phyloP scores from a whole-genome alignment of 2,113 vertebrate genomes.

The Bufo bufo region DNA sequence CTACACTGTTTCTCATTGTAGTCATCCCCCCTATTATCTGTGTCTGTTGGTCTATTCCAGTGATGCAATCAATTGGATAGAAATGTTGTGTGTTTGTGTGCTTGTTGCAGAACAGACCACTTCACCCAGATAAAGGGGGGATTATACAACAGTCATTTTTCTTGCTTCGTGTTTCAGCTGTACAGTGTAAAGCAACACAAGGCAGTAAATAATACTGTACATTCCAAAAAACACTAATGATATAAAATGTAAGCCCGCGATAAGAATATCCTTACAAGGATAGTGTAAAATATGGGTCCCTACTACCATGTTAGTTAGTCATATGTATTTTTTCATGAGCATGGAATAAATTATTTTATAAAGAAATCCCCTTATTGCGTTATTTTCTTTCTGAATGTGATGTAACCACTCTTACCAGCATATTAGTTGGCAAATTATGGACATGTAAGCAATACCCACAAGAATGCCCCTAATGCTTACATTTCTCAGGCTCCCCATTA shows the following conservation, averaged over 20 bases:
- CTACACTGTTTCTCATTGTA: too few species aligned
- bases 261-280: too few species aligned
- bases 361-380: background rate
- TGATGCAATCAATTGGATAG: background rate
- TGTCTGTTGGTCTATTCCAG: background rate
- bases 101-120: background rate
- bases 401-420: too few species aligned
- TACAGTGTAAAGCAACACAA: background rate
- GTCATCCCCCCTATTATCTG: background rate
- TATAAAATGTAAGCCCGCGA: background rate
- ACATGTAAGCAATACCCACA: too few species aligned
- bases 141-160: background rate
- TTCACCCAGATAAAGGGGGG: background rate
- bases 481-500: too few species aligned
- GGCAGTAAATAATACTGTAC: background rate
- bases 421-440: too few species aligned
- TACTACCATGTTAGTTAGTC: too few species aligned
- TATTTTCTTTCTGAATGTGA: background rate
- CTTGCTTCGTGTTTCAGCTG: background rate
- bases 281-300: background rate
- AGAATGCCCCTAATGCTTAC: too few species aligned
- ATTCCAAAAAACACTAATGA: background rate
- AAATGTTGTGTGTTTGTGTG: background rate
- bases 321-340: constrained; percentile 35
- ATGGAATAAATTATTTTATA: constrained; percentile 32